Evolutionary conservation across 1,140 invertebrate genomes (phyloP).

Genomic region (Ceratitis capitata): DNA sequence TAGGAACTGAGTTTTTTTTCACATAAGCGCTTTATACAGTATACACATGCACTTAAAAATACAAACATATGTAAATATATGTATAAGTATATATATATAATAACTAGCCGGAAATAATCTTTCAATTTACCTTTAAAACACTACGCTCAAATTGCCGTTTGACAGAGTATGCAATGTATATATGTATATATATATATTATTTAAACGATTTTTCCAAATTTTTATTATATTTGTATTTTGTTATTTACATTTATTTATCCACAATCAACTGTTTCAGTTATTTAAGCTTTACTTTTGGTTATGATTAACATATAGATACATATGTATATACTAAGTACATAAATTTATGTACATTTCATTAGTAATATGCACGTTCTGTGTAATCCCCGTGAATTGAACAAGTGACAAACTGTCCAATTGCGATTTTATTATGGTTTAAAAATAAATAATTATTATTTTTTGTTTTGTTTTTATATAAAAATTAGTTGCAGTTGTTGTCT

Average conservation of each 20-base stretch:
- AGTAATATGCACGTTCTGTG: too few species aligned
- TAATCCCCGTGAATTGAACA: background rate
- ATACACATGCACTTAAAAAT: too few species aligned
- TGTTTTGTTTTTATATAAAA: background rate
- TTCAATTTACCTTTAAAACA: background rate
- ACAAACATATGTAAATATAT: too few species aligned
- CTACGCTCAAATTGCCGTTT: background rate
- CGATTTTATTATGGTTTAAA: too few species aligned
- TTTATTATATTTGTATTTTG: background rate
- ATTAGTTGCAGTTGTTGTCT: constrained; percentile 2
- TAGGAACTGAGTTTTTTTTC: too few species aligned
- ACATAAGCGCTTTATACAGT: too few species aligned
- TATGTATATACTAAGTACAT: background rate
- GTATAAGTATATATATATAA: too few species aligned
- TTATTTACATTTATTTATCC: background rate
- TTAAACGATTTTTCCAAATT: too few species aligned
- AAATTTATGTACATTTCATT: too few species aligned
- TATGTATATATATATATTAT: too few species aligned
- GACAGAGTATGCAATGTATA: too few species aligned
- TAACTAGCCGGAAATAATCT: too few species aligned
- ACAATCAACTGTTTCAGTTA: background rate
- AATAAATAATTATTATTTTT: background rate
- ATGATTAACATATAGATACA: background rate
- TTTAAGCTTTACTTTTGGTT: background rate
- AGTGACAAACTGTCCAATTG: background rate